Conservation (phyloP, 2,113 vertebrate species). For the Tricholaema leucomelas region DNA sequence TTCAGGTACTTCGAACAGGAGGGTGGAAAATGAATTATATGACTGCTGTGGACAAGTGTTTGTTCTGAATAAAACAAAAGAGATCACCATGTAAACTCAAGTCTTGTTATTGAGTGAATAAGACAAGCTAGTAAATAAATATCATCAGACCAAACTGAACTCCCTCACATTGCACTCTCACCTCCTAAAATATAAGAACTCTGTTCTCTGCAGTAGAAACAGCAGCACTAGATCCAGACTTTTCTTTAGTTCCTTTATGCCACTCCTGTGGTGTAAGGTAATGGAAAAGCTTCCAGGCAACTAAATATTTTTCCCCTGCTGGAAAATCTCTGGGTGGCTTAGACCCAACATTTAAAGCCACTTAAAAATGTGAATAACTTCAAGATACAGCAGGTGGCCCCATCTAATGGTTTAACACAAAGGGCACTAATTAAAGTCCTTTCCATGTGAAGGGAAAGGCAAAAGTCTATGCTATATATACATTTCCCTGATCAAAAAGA, state of each 20-base stretch:
- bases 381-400: background rate
- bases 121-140: background rate
- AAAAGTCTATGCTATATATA: background rate
- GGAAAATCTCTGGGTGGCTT: background rate
- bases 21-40: conserved; percentile 19
- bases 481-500: background rate
- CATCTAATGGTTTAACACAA: conserved; percentile 30
- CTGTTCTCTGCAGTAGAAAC: background rate
- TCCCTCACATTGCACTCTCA: rapidly evolving
- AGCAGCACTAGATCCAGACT: background rate
- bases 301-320: background rate
- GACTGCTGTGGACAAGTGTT: background rate
- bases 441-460: background rate
- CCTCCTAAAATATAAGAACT: background rate
- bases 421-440: conserved; percentile 42
- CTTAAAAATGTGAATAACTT: conserved; percentile 20
- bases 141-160: background rate
- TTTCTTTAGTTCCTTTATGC: background rate
- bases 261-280: background rate
- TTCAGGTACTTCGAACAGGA: background rate
- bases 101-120: background rate
- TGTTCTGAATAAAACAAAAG: conserved; percentile 51
- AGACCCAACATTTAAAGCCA: conserved; percentile 14
- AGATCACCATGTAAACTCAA: background rate
- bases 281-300: background rate